phyloP scores from a whole-genome alignment of 2,888 invertebrate genomes.

The Tupiocoris notatus region DNA sequence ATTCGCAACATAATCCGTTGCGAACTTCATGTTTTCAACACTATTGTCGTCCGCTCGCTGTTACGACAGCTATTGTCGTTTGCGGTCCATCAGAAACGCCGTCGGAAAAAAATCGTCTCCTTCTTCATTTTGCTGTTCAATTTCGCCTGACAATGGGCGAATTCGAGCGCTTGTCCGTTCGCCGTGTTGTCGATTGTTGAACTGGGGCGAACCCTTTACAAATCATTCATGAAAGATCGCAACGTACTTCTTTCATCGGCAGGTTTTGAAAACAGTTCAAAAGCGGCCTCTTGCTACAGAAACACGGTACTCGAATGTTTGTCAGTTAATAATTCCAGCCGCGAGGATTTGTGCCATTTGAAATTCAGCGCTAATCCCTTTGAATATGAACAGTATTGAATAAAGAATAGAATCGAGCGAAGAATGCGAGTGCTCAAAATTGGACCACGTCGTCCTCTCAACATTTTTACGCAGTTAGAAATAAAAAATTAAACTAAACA shows the following conservation, averaged over 20 bases:
- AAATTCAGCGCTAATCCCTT: no score
- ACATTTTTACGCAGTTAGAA: no score
- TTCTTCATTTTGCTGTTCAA: conserved; percentile 22
- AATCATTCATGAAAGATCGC: not conserved
- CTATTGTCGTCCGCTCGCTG: conserved; percentile 2
- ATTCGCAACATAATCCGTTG: conserved; percentile 30
- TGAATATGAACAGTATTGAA: no score
- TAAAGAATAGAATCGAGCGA: no score
- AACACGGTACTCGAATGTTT: not conserved
- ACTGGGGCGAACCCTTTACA: not conserved
- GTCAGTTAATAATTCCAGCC: no score
- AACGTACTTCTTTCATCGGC: no score
- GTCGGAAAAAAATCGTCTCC: conserved; percentile 8
- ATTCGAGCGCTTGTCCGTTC: not conserved
- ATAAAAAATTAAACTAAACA: no score
- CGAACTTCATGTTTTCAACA: conserved; percentile 1
- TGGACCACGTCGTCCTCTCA: no score
- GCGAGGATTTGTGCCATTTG: no score
- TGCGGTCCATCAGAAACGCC: not conserved
- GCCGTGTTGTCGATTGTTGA: not conserved
- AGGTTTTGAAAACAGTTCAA: no score
- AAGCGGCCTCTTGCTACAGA: not conserved
- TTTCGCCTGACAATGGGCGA: conserved; percentile 4
- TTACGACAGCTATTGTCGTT: conserved; percentile 6
- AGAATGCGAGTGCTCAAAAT: no score